Conservation (phyloP, 2,888 invertebrate species). For the Seira sanloemensis region DNA sequence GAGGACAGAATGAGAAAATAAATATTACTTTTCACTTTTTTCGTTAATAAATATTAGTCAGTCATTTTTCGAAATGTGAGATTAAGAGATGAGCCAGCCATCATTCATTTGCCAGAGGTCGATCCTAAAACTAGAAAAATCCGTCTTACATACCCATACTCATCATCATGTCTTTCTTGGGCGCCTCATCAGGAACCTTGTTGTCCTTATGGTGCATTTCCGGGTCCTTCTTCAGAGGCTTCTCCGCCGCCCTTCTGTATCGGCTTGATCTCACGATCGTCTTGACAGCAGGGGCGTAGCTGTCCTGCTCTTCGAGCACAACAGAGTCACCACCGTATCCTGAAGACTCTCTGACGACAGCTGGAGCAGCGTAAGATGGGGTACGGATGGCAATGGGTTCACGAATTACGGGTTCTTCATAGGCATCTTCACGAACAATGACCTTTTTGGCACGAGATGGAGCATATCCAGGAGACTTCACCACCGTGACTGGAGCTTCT, state of each 20-base stretch:
- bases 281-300: neutral
- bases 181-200: neutral
- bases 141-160: neutral
- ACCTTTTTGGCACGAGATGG: neutral
- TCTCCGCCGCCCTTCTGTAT: neutral
- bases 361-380: neutral
- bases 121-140: neutral
- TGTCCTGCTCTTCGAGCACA: neutral
- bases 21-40: neutral
- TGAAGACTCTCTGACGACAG: neutral
- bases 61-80: neutral
- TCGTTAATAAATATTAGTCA: neutral
- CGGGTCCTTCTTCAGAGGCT: neutral
- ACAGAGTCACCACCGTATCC: neutral
- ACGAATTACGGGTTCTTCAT: neutral
- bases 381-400: neutral
- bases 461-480: neutral
- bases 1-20: neutral
- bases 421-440: neutral
- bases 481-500: neutral
- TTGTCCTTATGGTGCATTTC: neutral
- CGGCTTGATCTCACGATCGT: neutral
- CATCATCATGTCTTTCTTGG: neutral
- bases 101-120: neutral
- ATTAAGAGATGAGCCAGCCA: conserved; percentile 10